Evolutionary conservation across 2,888 invertebrate species (phyloP), one percentile per base, ranked within the genome.

Genomic region (Gymnosoma rotundatum): DNA sequence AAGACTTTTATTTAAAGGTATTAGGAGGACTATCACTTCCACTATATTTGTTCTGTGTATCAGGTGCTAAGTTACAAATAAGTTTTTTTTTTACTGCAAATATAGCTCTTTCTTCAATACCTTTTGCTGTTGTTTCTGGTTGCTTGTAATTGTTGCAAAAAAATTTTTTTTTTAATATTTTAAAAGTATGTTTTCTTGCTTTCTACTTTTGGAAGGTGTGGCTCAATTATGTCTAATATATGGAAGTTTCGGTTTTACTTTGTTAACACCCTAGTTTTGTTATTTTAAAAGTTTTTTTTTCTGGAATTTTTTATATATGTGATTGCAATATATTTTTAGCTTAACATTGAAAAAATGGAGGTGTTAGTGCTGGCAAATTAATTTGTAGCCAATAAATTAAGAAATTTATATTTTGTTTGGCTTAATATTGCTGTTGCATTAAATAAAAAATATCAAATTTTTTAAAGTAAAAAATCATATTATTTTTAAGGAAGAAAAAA

Each of bases 31-130:
- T 78, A 63, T 60, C 48, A 60, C 20, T 78, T 20, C 14, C 50
- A 18, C 21, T 63, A 58, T 61, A 25, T 60, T 70, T 66, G 76
- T 67, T 66, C 61, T 58, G n/a, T 78, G 64, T 64, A 78, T 66
- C 84, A 84, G 80, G 73, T 84, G 81, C 69, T 74, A 69, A 78
- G 14, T 73, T 80, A 76, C 78, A 84, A 81, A 81, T 81, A 84
- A 73, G 76, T 81, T 84, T 42, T 42, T 42, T 12, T 42, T 42
- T 12, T 42, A n/a, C n/a, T n/a, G n/a, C n/a, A n/a, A n/a, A n/a
- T n/a, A n/a, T n/a, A n/a, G n/a, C n/a, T n/a, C n/a, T 4, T 42
- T 42, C 1, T 42, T 1, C 73, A 60, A 63, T 79, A 16, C 1
- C 42, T 67, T 5, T 32, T 74, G 56, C 45, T 64, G n/a, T 36